phyloP scores from a whole-genome alignment of 1,140 invertebrate species.

The Zaprionus tsacasi region DNA sequence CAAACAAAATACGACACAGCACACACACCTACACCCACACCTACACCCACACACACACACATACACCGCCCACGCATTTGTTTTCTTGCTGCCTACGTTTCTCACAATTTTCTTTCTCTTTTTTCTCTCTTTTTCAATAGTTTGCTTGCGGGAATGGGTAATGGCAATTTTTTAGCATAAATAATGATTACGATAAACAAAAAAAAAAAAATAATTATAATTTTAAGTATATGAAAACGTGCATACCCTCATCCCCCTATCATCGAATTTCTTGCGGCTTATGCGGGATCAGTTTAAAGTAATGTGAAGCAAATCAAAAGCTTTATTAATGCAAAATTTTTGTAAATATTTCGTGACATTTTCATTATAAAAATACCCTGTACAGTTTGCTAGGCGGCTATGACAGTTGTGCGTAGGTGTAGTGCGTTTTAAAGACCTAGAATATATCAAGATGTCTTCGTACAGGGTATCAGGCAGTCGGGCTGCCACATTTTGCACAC shows the following conservation, averaged over 20 bases:
- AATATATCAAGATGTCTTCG: neutral
- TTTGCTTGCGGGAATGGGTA: conserved; percentile 77
- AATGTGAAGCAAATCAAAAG: too few species aligned
- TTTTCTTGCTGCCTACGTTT: conserved; percentile 42
- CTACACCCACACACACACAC: neutral
- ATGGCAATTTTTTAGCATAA: conserved; percentile 61
- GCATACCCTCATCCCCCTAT: neutral
- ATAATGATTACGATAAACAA: neutral
- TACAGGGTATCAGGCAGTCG: neutral
- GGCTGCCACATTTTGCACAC: neutral
- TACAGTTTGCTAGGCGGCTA: neutral
- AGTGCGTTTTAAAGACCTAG: too few species aligned
- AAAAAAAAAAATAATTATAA: neutral
- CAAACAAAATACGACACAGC: neutral
- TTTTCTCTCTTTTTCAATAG: conserved; percentile 61
- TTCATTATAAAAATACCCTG: neutral
- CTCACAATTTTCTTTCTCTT: conserved; percentile 51
- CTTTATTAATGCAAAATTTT: too few species aligned
- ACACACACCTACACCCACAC: conserved; percentile 1
- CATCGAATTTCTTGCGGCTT: neutral
- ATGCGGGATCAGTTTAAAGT: neutral
- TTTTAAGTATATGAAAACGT: conserved; percentile 23
- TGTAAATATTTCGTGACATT: neutral
- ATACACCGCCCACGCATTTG: conserved; percentile 30
- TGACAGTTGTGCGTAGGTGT: neutral